phyloP scores from a whole-genome alignment of 2,888 invertebrate species.

The Brachylomia viminalis region DNA sequence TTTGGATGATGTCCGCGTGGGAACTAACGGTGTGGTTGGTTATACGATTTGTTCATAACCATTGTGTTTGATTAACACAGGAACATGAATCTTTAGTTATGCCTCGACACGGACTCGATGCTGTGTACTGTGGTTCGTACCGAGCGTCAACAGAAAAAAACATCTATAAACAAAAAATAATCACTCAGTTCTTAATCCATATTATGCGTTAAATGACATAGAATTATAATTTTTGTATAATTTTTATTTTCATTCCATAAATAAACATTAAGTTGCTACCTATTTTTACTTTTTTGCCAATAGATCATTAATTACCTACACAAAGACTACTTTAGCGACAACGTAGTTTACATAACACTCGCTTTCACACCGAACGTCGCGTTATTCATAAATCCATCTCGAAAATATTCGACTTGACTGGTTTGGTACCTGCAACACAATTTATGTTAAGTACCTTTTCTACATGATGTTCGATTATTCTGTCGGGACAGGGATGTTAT shows the following conservation, averaged over 20 bases:
- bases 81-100: slow-evolving; percentile 33
- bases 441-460: slow-evolving; percentile 16
- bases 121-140: slow-evolving; percentile 2
- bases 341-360: slow-evolving; percentile 76
- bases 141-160: neutral
- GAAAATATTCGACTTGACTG: slow-evolving; percentile 13
- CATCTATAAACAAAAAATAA: neutral
- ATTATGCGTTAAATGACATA: neutral
- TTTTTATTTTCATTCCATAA: neutral
- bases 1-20: slow-evolving; percentile 85
- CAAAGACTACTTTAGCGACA: slow-evolving; percentile 56
- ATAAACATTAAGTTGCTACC: neutral
- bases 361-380: slow-evolving; percentile 74
- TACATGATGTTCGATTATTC: slow-evolving; percentile 37
- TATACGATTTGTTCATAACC: slow-evolving; percentile 63
- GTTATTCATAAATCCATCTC: slow-evolving; percentile 42
- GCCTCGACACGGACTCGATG: slow-evolving; percentile 16
- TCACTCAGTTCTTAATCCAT: neutral
- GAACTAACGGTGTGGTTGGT: slow-evolving; percentile 82
- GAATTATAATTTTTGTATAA: neutral
- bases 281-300: neutral
- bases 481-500: slow-evolving; percentile 46
- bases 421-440: slow-evolving; percentile 6
- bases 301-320: slow-evolving; percentile 18
- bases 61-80: slow-evolving; percentile 56